These are phyloP conservation scores for Chroicocephalus ridibundus DNA, from an alignment of 2,113 vertebrate species.

Conservation along the genomic window DNA sequence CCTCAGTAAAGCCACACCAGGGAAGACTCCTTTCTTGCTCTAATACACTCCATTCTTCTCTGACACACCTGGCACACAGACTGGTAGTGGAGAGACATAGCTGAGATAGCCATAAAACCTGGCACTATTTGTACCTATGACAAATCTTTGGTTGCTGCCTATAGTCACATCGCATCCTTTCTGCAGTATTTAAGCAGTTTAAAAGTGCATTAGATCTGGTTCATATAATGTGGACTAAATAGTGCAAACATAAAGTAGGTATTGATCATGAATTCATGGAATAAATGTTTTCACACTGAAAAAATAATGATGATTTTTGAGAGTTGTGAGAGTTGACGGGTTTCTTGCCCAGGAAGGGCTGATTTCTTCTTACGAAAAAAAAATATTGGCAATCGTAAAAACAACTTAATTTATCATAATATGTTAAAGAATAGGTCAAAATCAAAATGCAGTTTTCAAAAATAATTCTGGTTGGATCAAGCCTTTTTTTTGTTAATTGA, in stretches of 20 bases:
- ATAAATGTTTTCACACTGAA: not conserved
- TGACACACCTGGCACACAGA: not conserved
- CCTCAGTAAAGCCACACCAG: not conserved
- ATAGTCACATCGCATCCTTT: not conserved
- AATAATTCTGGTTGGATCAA: not conserved
- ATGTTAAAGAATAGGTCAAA: not conserved
- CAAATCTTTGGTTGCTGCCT: not conserved
- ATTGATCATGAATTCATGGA: not conserved
- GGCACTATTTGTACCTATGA: not conserved
- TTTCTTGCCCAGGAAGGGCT: not conserved
- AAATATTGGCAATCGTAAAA: not conserved
- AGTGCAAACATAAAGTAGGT: not conserved
- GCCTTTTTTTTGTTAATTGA: not conserved
- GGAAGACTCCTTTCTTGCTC: not conserved
- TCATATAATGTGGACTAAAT: not conserved
- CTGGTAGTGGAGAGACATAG: not conserved
- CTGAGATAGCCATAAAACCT: not conserved
- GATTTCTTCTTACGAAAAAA: not conserved
- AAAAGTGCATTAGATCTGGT: not conserved
- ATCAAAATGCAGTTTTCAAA: not conserved
- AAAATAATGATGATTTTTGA: not conserved
- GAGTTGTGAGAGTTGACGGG: not conserved
- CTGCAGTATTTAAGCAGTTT: not conserved
- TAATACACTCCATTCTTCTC: not conserved
- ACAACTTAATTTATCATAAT: not conserved